Evolutionary conservation across 2,113 vertebrate species (phyloP).

Genomic region (Elephantulus edwardii): DNA sequence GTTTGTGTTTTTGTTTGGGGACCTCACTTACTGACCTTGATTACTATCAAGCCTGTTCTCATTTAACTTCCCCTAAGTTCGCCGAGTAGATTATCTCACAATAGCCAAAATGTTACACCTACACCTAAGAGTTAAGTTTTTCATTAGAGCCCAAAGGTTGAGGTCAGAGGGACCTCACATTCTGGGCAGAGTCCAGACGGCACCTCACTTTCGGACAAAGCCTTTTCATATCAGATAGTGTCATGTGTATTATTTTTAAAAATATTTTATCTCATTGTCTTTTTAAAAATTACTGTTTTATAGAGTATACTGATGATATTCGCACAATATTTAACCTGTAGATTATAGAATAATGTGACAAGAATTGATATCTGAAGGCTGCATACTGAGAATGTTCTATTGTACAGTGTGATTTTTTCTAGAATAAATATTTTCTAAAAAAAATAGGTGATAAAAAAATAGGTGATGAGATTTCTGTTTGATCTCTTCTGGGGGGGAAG

Average conservation of each 20-base stretch:
- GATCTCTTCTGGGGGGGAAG: too few species aligned
- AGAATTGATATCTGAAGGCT: too few species aligned
- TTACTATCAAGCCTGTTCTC: not conserved
- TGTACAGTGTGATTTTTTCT: too few species aligned
- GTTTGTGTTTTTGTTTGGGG: slow-evolving; percentile 30
- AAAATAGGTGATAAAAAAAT: too few species aligned
- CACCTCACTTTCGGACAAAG: not conserved
- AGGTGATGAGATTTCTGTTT: too few species aligned
- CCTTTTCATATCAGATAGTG: not conserved
- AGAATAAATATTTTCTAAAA: too few species aligned
- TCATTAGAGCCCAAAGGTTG: not conserved
- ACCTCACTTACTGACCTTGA: slow-evolving; percentile 44
- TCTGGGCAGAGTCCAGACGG: not conserved
- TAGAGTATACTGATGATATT: too few species aligned
- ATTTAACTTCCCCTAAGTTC: not conserved
- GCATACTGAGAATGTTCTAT: too few species aligned
- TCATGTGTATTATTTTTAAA: not conserved
- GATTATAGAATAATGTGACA: not conserved
- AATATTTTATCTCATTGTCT: not conserved
- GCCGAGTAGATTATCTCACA: not conserved
- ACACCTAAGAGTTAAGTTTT: not conserved
- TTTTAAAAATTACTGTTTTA: too few species aligned
- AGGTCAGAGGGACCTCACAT: not conserved
- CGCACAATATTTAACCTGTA: too few species aligned
- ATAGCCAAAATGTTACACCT: not conserved